These are phyloP conservation scores for Labeo rohita DNA, from an alignment of 2,113 vertebrate species.

Conservation along the genomic window DNA sequence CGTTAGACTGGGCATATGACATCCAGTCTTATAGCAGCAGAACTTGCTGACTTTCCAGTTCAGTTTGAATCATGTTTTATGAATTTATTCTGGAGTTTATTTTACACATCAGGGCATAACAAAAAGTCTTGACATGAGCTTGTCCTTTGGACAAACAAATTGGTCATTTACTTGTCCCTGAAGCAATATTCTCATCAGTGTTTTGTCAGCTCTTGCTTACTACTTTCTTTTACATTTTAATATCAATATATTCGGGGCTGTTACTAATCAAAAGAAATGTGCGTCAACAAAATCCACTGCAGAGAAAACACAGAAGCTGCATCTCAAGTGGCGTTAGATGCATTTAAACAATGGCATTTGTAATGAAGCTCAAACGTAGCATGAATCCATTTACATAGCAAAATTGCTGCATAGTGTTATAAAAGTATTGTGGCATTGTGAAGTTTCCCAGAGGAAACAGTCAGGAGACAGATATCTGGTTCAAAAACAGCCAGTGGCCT, in stretches of 20 bases:
- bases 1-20: constrained; percentile 3
- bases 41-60: constrained; percentile 8
- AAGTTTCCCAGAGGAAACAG: too few relatives aligned
- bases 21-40: neutral
- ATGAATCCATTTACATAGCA: neutral
- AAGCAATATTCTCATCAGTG: neutral
- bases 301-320: neutral
- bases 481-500: too few relatives aligned
- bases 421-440: too few relatives aligned
- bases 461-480: too few relatives aligned
- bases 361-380: neutral
- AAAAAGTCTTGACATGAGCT: neutral
- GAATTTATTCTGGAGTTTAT: neutral
- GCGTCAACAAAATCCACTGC: neutral
- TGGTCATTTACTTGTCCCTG: neutral
- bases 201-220: neutral
- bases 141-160: neutral
- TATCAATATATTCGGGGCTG: neutral
- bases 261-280: neutral
- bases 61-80: neutral
- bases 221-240: too few relatives aligned
- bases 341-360: too few relatives aligned
- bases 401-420: neutral
- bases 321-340: too few relatives aligned
- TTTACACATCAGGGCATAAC: neutral